Base-by-base conservation (phyloP, 2,888 invertebrate species). In the Chymomyza procnemis region DNA sequence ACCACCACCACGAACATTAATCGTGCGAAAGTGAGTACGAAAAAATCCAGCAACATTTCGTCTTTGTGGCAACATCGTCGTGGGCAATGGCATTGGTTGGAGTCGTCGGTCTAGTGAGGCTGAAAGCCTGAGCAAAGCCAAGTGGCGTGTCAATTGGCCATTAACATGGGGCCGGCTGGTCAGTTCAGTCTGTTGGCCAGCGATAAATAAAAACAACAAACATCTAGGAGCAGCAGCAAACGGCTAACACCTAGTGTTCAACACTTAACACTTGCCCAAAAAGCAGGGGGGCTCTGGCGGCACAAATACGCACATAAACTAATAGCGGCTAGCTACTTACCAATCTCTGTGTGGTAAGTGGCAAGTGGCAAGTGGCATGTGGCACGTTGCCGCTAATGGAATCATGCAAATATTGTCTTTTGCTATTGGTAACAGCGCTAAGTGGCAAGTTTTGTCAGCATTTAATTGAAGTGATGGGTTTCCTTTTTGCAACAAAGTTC, bases 81-180 rank as follows among this genome's bases (percentile, higher is more conserved):
- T 18, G 19, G 54, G n/a, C n/a, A n/a, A n/a, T n/a, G n/a, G n/a
- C n/a, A n/a, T n/a, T n/a, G n/a, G n/a, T n/a, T n/a, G n/a, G n/a
- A n/a, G n/a, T 2, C 19, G 18, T 54, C 19, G 52, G 52, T 16
- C 54, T 19, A 22, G 16, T 52, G 61, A 61, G 54, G 54, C 19
- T 52, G 61, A 41, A 52, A 26, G 57, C 1, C 6, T 16, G 50
- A 47, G 50, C 82, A 79, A 77, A 85, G 87, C 73, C 80, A 87
- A 83, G 85, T 83, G 87, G 85, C 83, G 83, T 83, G 87, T 83
- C 83, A 83, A 83, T 83, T 87, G 83, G 74, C 83, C 83, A 87
- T 87, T 83, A 87, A 87, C 83, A 76, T 84, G 85, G 55, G 18
- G n/a, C 55, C 57, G 30, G 8, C 57, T 22, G 73, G 50, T 18